These are phyloP conservation scores for Amiota minor DNA, from an alignment of 2,888 invertebrate species.

Conservation along the genomic window DNA sequence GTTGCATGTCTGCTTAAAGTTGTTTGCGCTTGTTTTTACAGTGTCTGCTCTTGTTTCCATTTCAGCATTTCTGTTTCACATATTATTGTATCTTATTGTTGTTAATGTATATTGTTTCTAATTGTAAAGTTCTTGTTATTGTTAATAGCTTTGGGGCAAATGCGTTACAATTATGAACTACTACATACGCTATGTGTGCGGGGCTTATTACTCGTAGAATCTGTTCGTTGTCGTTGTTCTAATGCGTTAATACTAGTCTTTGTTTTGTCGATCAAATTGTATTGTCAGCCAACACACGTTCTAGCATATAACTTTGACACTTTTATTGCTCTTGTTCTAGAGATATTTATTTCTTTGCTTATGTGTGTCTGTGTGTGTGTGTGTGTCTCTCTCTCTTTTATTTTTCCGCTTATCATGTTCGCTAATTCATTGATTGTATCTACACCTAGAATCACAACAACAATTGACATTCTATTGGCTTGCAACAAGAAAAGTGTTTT, in stretches of 20 bases:
- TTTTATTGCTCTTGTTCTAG: constrained; percentile 23
- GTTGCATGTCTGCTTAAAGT: constrained; percentile 18
- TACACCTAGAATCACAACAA: background rate
- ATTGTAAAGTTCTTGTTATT: background rate
- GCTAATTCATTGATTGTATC: constrained; percentile 18
- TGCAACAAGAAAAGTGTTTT: background rate
- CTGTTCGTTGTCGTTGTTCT: no score
- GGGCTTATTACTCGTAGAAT: no score
- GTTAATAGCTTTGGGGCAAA: background rate
- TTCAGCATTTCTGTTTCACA: background rate
- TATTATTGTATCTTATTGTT: background rate
- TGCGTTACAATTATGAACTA: no score
- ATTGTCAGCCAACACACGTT: constrained; percentile 16
- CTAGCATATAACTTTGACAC: constrained; percentile 14
- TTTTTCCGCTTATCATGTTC: constrained; percentile 19
- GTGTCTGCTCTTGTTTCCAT: constrained; percentile 19
- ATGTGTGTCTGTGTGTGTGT: background rate
- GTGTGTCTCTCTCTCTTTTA: background rate
- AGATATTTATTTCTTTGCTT: background rate
- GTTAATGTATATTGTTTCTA: background rate
- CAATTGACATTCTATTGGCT: constrained; percentile 19
- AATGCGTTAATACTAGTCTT: no score
- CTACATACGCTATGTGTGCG: no score
- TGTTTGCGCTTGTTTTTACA: constrained; percentile 22
- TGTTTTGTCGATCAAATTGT: no score